Evolutionary conservation across 2,888 invertebrate species (phyloP), one percentile per base, ranked within the genome.

Genomic region (Troilus luridus): DNA sequence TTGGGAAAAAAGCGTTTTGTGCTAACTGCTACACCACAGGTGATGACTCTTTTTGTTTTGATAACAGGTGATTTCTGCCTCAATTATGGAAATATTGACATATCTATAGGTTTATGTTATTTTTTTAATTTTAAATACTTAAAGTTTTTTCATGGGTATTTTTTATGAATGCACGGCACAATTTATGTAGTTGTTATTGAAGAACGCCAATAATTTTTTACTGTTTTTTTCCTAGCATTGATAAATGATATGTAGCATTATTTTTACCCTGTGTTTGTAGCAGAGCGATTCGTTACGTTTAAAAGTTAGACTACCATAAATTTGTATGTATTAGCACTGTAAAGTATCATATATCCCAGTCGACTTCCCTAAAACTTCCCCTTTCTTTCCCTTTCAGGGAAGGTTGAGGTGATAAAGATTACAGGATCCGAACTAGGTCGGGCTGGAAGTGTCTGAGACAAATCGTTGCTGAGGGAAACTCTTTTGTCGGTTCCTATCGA

Each of bases 361-460:
- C 17, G 72, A 77, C 72, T 77, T 19, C 41, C 72, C 41, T 0
- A 77, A 41, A 41, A 41, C 24, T 67, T 67, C 14, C 12, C 67
- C 24, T 14, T 12, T 41, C 72, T 8, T 17, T 9, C n/a, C 24
- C 72, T 27, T 41, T 41, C 17, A 41, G 41, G 41, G 41, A 77
- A 77, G 27, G 72, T 77, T 17, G 27, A 41, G 72, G 72, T 77
- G 27, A 77, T 77, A 77, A 77, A 77, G 72, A 77, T 77, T 77
- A 85, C 85, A 56, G n/a, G 10, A n/a, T 6, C 12, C 12, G n/a
- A 85, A 85, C 85, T 85, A 85, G 85, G 85, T 85, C 85, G 85
- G 56, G 7, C 59, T 85, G 41, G 27, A 56, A 60, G n/a, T 58
- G 41, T 67, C 67, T 56, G 89, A 89, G 89, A 89, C 67, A 89